phyloP scores from a whole-genome alignment of 2,797 vertebrate species.

The Pipistrellus pipistrellus region DNA sequence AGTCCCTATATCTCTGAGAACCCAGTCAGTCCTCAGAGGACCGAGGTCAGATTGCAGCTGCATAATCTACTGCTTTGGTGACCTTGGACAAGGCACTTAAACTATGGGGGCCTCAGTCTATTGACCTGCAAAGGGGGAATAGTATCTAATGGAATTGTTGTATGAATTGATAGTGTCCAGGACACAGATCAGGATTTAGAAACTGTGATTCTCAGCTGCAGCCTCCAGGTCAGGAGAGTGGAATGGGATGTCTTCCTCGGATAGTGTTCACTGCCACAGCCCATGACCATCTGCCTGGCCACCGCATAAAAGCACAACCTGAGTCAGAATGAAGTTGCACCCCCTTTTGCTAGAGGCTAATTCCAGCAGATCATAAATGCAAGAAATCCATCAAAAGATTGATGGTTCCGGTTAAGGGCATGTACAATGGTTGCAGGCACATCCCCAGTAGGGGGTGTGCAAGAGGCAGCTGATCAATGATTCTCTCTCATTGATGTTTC shows the following conservation, averaged over 20 bases:
- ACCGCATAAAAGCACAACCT: neutral
- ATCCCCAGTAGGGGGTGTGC: too few species aligned
- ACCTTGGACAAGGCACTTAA: neutral
- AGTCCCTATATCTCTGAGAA: too few species aligned
- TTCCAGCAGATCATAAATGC: too few species aligned
- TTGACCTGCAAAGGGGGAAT: neutral
- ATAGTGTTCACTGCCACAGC: neutral
- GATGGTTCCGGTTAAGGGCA: too few species aligned
- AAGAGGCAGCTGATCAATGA: too few species aligned
- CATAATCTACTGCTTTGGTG: neutral
- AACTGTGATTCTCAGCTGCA: neutral
- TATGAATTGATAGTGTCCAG: neutral
- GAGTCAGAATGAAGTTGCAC: neutral
- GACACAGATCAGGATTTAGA: neutral
- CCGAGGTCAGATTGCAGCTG: neutral
- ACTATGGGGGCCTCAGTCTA: neutral
- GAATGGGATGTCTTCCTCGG: too few species aligned
- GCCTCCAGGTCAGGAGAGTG: neutral
- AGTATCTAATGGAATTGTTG: neutral
- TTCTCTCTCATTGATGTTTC: too few species aligned
- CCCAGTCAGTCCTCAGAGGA: neutral
- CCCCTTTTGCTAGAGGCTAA: neutral
- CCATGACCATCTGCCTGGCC: neutral
- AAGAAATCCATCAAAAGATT: too few species aligned
- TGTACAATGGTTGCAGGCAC: too few species aligned